Base-by-base conservation (phyloP, 2,888 invertebrate species). In the Criorhina ranunculi region DNA sequence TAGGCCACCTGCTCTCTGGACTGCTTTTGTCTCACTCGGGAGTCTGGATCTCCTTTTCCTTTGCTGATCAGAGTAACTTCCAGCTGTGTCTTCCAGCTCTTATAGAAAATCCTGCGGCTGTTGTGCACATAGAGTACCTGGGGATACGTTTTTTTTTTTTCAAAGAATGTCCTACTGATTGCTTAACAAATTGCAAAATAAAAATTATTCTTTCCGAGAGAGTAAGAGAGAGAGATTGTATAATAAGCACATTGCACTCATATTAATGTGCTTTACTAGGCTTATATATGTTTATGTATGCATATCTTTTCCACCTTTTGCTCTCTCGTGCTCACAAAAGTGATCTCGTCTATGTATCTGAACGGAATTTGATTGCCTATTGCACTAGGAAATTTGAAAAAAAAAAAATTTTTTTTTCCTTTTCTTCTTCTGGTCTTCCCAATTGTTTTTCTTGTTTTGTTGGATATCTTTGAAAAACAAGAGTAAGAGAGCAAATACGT, bases 331-430 rank as follows among this genome's bases (percentile, higher is more conserved):
- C 60, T 72, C 60, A 37, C 29, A 51, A 60, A 72, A 40, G 42
- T 4, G 24, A 51, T 60, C 49, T 53, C 73, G 17, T 42, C 42
- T 40, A 62, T 44, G 46, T 62, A 64, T 42, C 11, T 42, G 24
- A 73, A 53, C 51, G 33, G 53, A 73, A 62, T 62, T 19, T 75
- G 51, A 55, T 42, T 55, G 75, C 24, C 75, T 53, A 64, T 75
- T 64, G 64, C 55, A 75, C 55, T 55, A 64, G 29, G 55, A 46
- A 35, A 53, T 53, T 51, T 62, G 24, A 24, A 24, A 24, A 24
- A 24, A 24, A 24, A 24, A 24, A 24, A 15, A 31, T 24, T 24
- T 40, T 19, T 33, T 33, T 35, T n/a, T n/a, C n/a, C n/a, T n/a
- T n/a, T n/a, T n/a, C n/a, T 19, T 24, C n/a, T 17, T 33, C 12